phyloP scores from a whole-genome alignment of 2,888 invertebrate species.

The Caenorhabditis macrosperma region DNA sequence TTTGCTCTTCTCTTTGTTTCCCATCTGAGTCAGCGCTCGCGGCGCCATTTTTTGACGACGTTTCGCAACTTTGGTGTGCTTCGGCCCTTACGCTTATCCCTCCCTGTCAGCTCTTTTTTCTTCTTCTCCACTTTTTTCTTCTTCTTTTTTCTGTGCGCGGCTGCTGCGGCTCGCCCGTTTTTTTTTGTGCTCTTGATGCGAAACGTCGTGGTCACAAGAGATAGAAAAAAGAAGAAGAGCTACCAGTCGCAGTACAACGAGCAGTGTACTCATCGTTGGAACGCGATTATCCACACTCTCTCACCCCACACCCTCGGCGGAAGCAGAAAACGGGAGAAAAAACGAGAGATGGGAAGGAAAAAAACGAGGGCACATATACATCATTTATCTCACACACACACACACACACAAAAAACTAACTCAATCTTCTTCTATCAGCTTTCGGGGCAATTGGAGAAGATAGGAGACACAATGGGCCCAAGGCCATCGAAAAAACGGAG shows the following conservation, averaged over 20 bases:
- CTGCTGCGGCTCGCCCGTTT: slow-evolving; percentile 24
- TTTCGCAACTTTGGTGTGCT: slow-evolving; percentile 54
- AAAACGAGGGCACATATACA: slow-evolving; percentile 49
- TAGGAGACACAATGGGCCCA: slow-evolving; percentile 38
- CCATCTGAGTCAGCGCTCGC: slow-evolving; percentile 37
- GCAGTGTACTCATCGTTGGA: slow-evolving; percentile 59
- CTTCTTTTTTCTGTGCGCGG: slow-evolving; percentile 31
- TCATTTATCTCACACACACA: slow-evolving; percentile 45
- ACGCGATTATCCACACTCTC: slow-evolving; percentile 57
- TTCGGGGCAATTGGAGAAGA: slow-evolving; percentile 34
- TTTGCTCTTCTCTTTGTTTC: slow-evolving; percentile 14
- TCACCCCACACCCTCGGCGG: slow-evolving; percentile 41
- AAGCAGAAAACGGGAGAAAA: slow-evolving; percentile 15
- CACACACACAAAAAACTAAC: slow-evolving; percentile 47
- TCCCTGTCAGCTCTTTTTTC: slow-evolving; percentile 50
- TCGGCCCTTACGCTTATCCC: slow-evolving; percentile 48
- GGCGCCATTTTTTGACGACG: slow-evolving; percentile 38
- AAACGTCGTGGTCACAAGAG: slow-evolving; percentile 57
- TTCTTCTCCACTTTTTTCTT: slow-evolving; percentile 11
- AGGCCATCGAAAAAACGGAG: slow-evolving; percentile 29
- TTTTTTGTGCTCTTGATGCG: slow-evolving; percentile 56
- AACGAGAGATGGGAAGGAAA: slow-evolving; percentile 37
- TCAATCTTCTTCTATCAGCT: slow-evolving; percentile 51
- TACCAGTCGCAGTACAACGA: slow-evolving; percentile 55
- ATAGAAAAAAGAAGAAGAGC: slow-evolving; percentile 48